A percentile compares a stretch with the other conserved stretches of the same genome.
phyloP scores from a whole-genome alignment of 2,113 vertebrate species.

The Aspiorhynchus laticeps region DNA sequence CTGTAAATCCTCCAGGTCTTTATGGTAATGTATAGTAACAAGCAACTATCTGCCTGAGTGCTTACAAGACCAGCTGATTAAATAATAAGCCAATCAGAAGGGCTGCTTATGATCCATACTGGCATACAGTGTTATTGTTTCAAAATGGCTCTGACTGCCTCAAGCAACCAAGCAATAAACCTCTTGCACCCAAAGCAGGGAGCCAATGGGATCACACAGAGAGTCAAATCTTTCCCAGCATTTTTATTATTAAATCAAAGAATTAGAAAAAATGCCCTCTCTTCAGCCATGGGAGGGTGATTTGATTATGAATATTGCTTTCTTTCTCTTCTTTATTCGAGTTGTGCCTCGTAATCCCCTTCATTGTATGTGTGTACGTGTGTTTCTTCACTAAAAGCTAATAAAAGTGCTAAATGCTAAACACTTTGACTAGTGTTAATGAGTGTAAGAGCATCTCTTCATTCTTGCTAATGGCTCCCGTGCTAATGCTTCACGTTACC shows the following conservation, averaged over 20 bases:
- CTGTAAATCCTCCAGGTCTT: slow-evolving; percentile 9
- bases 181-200: slow-evolving; percentile 14
- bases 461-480: slow-evolving; percentile 34
- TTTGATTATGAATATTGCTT: slow-evolving; percentile 36
- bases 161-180: slow-evolving; percentile 23
- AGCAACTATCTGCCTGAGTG: background rate
- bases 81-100: slow-evolving; percentile 27
- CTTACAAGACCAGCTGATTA: slow-evolving; percentile 6
- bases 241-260: slow-evolving; percentile 35
- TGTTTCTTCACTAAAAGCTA: slow-evolving; percentile 29
- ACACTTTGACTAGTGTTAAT: slow-evolving; percentile 29
- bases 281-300: background rate
- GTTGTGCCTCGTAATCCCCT: background rate
- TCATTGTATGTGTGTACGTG: background rate
- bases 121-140: slow-evolving; percentile 11
- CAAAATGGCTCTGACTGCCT: slow-evolving; percentile 19
- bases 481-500: slow-evolving; percentile 32
- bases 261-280: background rate
- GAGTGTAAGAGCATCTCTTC: slow-evolving; percentile 36
- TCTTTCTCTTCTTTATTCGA: background rate
- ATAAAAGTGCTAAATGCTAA: slow-evolving; percentile 34
- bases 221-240: slow-evolving; percentile 7
- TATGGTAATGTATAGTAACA: slow-evolving; percentile 16
- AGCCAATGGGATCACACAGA: slow-evolving; percentile 15
- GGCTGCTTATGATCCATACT: slow-evolving; percentile 3